Evolutionary conservation across 2,797 vertebrate species (phyloP), one percentile per base, ranked within the genome.

Genomic region (Carcharodon carcharias): DNA sequence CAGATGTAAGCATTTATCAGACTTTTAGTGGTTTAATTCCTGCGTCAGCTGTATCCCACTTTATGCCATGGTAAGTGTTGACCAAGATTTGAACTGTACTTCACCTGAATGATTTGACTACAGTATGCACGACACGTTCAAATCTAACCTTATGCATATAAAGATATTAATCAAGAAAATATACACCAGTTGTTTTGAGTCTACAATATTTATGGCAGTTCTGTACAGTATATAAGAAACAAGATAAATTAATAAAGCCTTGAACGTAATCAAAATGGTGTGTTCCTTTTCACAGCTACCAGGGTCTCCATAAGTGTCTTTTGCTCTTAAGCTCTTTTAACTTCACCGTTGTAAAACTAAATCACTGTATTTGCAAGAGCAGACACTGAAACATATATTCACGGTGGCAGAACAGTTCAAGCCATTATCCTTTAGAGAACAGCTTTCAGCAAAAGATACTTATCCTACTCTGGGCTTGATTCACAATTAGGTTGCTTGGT

Each of bases 341-440:
- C 31, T 35, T 95, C 69, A 77, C 50, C 95, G 69, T 50, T 58
- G 21, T 73, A 95, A 71, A 95, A 56, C 69, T 71, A 45, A 71
- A 45, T 31, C 67, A 73, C 94, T 95, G 69, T 31, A 16, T 56
- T 73, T 95, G 65, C 50, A 54, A 18, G 50, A 73, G 16, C 14
- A 77, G 50, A 77, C 45, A 56, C 40, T 35, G 45, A 56, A 69
- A 56, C 93, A 71, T 95, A 95, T 95, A 54, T 54, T 95, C 65
- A 95, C 26, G 31, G 67, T 95, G 65, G 65, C 93, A 73, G 93
- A 71, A 95, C 1, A 45, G 93, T 71, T 31, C 94, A 95, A 77
- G 28, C 94, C 71, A 71, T 95, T 71, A 95, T 95, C 28, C 31
- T 54, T 73, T 71, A 95, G 67, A 45, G 50, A 95, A 77, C 28